Conservation (phyloP, 2,113 vertebrate genomes). For the Oplegnathus fasciatus region DNA sequence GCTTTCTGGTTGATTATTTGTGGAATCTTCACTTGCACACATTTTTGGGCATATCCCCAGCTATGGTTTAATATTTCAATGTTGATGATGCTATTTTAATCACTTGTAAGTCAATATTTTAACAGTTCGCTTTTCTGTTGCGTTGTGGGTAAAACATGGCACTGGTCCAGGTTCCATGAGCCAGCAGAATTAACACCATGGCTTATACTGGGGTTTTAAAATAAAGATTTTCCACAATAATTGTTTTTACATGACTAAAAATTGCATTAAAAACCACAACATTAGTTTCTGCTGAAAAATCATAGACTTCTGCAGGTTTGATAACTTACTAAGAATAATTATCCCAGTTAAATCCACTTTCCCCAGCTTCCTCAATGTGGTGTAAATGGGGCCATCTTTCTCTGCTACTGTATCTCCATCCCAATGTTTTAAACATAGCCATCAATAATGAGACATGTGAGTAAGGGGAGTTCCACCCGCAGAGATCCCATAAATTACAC, state of each 20-base stretch:
- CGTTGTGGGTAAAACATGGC: constrained; percentile 6
- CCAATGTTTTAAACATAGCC: constrained; percentile 41
- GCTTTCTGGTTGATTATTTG: not conserved
- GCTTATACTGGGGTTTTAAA: not conserved
- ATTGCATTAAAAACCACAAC: not conserved
- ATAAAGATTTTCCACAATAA: not conserved
- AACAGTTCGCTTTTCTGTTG: constrained; percentile 6
- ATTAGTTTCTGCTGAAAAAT: not conserved
- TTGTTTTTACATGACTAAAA: not conserved
- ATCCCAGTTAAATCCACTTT: constrained; percentile 3
- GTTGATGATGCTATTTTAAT: not conserved
- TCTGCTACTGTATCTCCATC: not conserved
- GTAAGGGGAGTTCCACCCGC: constrained; percentile 5
- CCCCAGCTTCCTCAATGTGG: not conserved
- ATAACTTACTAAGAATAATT: constrained; percentile 15
- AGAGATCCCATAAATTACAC: constrained; percentile 25
- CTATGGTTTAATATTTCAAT: not conserved
- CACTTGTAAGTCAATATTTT: not conserved
- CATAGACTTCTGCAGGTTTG: not conserved
- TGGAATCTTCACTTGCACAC: not conserved
- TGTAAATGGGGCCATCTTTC: not conserved
- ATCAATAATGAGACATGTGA: constrained; percentile 48
- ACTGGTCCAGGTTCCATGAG: not conserved
- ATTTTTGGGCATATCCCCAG: not conserved
- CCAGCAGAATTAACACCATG: not conserved